Evolutionary conservation across 2,797 vertebrate genomes (phyloP), one percentile per base, ranked within the genome.

Genomic region (Cephalopachus bancanus): DNA sequence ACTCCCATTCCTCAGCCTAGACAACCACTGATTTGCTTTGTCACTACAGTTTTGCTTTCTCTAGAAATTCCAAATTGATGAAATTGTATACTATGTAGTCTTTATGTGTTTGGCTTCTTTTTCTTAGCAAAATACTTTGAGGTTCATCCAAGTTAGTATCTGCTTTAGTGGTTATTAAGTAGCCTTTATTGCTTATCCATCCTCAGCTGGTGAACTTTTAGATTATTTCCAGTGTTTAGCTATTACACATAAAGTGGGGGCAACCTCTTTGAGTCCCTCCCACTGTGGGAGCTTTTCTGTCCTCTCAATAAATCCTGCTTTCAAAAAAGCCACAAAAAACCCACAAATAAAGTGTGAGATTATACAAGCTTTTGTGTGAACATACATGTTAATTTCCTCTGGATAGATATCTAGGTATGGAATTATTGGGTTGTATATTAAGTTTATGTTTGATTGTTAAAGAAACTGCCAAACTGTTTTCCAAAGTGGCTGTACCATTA

Each of bases 221-320:
- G 11, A 51, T 59, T 94, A 33, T 59, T 76, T 94, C 30, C 30
- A 51, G 55, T 22, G 83, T 89, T 89, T 94, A 89, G 69, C 30
- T 83, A 57, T 51, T 76, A 51, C 9, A 53, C 59, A 83, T 57
- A 83, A 78, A 94, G 51, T 62, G 37, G 62, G 37, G 37, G 37
- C 37, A 37, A 37, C 37, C 37, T 37, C 37, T 37, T 37, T 37
- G 37, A 37, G 37, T 37, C 37, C 37, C 37, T 37, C 37, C 37
- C 37, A 37, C 37, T 37, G 37, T 37, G 37, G 37, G 37, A 37
- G 37, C 37, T 37, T 37, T 37, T 37, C 37, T 37, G 37, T 37
- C 37, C 37, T 37, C 37, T 37, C 37, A 37, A 37, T 37, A 37
- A 37, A 37, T 37, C 37, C 37, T 37, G 37, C 37, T 37, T 37